Percentiles rank a stretch among this genome's conserved stretches.
These are phyloP conservation scores for Xiphophorus maculatus DNA, from an alignment of 2,113 vertebrate genomes.

Conservation along the genomic window DNA sequence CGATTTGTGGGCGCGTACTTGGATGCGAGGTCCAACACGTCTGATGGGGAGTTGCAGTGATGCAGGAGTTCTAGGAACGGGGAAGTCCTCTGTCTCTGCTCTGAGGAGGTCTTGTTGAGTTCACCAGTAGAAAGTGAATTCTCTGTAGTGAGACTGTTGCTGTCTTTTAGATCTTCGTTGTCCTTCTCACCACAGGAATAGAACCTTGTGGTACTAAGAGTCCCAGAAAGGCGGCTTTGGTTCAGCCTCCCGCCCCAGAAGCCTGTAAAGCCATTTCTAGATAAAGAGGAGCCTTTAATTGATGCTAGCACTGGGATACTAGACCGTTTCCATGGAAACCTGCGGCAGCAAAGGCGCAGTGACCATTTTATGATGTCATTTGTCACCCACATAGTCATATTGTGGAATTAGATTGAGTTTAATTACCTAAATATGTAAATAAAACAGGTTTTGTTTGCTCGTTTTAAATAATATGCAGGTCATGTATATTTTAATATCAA, in stretches of 20 bases:
- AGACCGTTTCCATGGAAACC: constrained; percentile 26
- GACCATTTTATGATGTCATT: constrained; percentile 48
- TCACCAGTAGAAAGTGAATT: background rate
- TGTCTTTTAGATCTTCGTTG: background rate
- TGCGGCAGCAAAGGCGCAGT: constrained; percentile 33
- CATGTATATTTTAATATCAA: background rate
- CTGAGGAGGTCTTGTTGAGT: background rate
- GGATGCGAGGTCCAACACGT: constrained; percentile 82
- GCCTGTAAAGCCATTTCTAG: background rate
- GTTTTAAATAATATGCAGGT: background rate
- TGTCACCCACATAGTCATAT: constrained; percentile 53
- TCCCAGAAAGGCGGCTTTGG: background rate
- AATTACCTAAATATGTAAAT: too few species aligned
- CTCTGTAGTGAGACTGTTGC: background rate
- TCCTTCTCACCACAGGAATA: constrained; percentile 30
- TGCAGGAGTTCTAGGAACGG: constrained; percentile 61
- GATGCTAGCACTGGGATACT: background rate
- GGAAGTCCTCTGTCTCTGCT: rapidly evolving
- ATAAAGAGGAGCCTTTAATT: background rate
- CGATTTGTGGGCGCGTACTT: constrained; percentile 38
- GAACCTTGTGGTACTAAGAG: constrained; percentile 31
- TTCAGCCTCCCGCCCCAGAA: background rate
- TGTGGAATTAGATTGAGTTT: background rate
- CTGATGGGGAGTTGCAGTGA: constrained; percentile 81
- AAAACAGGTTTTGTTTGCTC: background rate